phyloP scores from a whole-genome alignment of 2,113 vertebrate genomes.

The Phrynosoma platyrhinos region DNA sequence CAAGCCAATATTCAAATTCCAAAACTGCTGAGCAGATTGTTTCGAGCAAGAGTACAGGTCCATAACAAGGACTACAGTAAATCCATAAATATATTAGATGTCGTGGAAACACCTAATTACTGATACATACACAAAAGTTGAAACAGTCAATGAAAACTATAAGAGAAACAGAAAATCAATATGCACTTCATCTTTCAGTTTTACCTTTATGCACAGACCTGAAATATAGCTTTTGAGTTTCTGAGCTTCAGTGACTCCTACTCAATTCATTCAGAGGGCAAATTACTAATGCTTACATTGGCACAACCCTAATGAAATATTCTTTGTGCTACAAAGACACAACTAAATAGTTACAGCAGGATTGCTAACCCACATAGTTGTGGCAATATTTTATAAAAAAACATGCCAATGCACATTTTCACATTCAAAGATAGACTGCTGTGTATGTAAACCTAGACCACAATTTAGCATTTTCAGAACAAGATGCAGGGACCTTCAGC shows the following conservation, averaged over 20 bases:
- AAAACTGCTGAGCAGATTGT: conserved; percentile 30
- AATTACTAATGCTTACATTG: neutral
- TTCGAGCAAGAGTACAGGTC: conserved; percentile 2
- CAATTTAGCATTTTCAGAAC: neutral
- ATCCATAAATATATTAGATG: conserved; percentile 35
- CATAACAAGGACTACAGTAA: conserved; percentile 10
- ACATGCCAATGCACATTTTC: neutral
- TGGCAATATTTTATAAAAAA: neutral
- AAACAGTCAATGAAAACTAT: conserved; percentile 43
- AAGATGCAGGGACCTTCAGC: neutral
- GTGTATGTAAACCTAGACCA: neutral
- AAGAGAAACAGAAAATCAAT: conserved; percentile 29
- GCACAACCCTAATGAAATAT: neutral
- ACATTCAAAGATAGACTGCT: neutral
- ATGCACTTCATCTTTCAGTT: neutral
- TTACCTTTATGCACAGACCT: conserved; percentile 9
- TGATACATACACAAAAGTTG: conserved; percentile 32
- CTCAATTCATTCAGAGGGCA: neutral
- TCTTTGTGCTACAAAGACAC: neutral
- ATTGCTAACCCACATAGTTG: neutral
- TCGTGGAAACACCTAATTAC: conserved; percentile 41
- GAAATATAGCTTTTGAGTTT: conserved; percentile 12
- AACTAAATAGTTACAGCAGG: neutral
- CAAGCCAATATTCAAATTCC: conserved; percentile 21
- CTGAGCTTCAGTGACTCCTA: neutral